Conservation (phyloP, 2,113 vertebrate species). For the Glareola pratincola region DNA sequence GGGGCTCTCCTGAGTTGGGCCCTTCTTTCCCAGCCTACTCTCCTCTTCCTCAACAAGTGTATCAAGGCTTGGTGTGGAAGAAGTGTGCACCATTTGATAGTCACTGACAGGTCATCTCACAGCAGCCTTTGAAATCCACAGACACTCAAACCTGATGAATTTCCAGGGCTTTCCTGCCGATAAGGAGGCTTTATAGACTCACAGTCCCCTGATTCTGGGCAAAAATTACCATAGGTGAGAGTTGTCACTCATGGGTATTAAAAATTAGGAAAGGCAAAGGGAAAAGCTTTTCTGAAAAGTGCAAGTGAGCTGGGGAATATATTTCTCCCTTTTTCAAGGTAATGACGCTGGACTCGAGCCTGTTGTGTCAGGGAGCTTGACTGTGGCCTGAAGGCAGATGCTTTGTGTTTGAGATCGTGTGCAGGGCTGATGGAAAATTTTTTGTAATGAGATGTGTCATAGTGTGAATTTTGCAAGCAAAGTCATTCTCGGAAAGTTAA, state of each 20-base stretch:
- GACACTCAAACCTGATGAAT: background rate
- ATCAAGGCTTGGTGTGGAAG: background rate
- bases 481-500: background rate
- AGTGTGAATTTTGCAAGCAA: background rate
- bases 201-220: background rate
- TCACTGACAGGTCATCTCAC: accelerated
- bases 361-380: background rate
- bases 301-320: accelerated
- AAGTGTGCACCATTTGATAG: background rate
- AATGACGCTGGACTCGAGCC: accelerated
- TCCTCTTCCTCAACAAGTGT: too few species aligned
- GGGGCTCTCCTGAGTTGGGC: too few species aligned
- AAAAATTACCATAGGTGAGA: background rate
- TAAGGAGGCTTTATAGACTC: background rate
- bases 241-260: accelerated
- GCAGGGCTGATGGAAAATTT: background rate
- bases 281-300: accelerated
- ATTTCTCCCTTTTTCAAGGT: background rate
- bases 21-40: too few species aligned
- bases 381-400: background rate
- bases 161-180: background rate
- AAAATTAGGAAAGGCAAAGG: background rate
- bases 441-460: background rate
- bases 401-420: background rate
- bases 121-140: background rate